phyloP scores from a whole-genome alignment of 2,797 vertebrate genomes.

The Aselliscus stoliczkanus region DNA sequence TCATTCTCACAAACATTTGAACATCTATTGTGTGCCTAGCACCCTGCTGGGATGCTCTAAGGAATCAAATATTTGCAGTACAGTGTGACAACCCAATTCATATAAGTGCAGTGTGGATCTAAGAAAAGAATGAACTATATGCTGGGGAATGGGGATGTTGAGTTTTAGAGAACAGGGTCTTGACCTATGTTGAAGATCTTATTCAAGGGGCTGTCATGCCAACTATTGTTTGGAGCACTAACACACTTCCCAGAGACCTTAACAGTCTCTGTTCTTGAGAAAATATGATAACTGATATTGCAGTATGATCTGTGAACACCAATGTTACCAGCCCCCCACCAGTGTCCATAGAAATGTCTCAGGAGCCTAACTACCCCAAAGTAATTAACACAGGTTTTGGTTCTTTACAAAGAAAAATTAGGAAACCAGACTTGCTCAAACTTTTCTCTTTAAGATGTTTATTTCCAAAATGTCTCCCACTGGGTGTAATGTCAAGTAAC shows the following conservation, averaged over 20 bases:
- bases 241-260: neutral
- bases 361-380: neutral
- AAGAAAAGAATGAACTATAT: neutral
- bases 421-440: neutral
- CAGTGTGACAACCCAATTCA: neutral
- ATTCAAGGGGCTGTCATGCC: neutral
- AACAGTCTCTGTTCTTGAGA: neutral
- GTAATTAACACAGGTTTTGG: neutral
- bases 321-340: neutral
- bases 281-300: neutral
- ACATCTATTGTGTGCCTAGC: neutral
- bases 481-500: neutral
- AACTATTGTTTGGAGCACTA: neutral
- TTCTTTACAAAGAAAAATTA: slow-evolving; percentile 8
- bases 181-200: neutral
- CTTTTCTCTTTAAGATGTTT: slow-evolving; percentile 1
- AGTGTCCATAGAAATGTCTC: neutral
- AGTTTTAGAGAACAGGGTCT: neutral
- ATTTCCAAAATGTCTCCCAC: neutral
- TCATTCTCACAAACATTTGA: neutral
- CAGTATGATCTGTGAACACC: neutral
- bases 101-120: neutral
- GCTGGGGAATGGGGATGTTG: neutral
- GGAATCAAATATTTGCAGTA: neutral
- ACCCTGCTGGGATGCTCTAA: neutral